Evolutionary conservation across 1,140 invertebrate genomes (phyloP).

Genomic region (Bradynema listronoti): DNA sequence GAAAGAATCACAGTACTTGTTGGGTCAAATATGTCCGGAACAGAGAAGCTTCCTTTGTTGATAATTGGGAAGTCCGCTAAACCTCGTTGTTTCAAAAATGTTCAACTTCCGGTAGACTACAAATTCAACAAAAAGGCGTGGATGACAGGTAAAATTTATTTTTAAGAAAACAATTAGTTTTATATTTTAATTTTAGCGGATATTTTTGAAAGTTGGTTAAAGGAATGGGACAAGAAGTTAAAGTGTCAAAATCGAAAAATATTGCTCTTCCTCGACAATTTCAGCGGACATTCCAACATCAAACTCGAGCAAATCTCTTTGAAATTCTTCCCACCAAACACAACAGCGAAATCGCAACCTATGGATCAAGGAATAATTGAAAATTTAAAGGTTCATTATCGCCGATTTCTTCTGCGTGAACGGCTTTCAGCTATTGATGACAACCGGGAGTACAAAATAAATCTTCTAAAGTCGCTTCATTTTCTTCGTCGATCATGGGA

Average conservation of each 20-base stretch:
- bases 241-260: constrained; percentile 22
- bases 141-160: too few species aligned
- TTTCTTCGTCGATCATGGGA: too few species aligned
- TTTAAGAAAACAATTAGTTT: too few species aligned
- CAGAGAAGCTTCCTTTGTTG: constrained; percentile 59
- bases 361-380: too few species aligned
- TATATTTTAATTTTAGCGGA: too few species aligned
- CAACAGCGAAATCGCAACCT: constrained; percentile 27
- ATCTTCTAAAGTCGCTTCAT: too few species aligned
- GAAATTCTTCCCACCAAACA: constrained; percentile 33
- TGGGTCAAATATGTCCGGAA: constrained; percentile 58
- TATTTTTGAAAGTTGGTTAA: constrained; percentile 51
- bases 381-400: too few species aligned
- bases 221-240: constrained; percentile 33
- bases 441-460: too few species aligned
- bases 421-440: too few species aligned
- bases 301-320: constrained; percentile 21
- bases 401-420: too few species aligned
- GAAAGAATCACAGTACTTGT: constrained; percentile 60
- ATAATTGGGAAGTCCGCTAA: constrained; percentile 61
- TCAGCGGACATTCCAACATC: constrained; percentile 16
- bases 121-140: constrained; percentile 60
- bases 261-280: constrained; percentile 41
- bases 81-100: constrained; percentile 60
- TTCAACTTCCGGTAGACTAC: constrained; percentile 58